phyloP scores from a whole-genome alignment of 2,797 vertebrate genomes.

The Lateolabrax maculatus region DNA sequence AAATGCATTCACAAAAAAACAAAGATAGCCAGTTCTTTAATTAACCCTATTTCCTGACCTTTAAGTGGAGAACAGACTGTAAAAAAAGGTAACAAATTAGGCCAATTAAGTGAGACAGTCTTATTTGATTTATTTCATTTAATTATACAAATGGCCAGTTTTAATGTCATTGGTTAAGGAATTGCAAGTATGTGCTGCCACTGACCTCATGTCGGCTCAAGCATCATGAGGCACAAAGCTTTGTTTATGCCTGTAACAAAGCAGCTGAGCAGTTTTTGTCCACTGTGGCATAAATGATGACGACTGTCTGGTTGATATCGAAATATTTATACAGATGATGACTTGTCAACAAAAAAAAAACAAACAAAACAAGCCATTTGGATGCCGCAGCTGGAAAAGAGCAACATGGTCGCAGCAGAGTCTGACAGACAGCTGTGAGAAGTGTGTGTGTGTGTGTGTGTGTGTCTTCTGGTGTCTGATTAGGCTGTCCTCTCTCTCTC shows the following conservation, averaged over 20 bases:
- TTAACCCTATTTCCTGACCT: conserved; percentile 40
- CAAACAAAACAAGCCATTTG: conserved; percentile 43
- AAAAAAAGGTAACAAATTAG: conserved; percentile 16
- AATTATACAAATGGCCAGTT: not conserved
- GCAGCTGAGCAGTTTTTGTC: not conserved
- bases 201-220: conserved; percentile 5
- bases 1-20: not conserved
- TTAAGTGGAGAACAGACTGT: conserved; percentile 5
- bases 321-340: conserved; percentile 30
- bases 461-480: conserved; percentile 57
- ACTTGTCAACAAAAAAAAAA: conserved; percentile 20
- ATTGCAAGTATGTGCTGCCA: not conserved
- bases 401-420: conserved; percentile 36
- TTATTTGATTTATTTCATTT: conserved; percentile 22
- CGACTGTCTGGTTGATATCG: conserved; percentile 16
- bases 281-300: not conserved
- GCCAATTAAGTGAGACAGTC: conserved; percentile 23
- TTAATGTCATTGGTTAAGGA: not conserved
- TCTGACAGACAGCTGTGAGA: conserved; percentile 67
- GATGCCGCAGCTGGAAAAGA: conserved; percentile 52
- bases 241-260: not conserved
- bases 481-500: conserved; percentile 30
- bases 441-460: conserved; percentile 17
- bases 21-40: conserved; percentile 23
- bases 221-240: not conserved